Evolutionary conservation across 2,797 vertebrate genomes (phyloP).

Genomic region (Liasis olivaceus): DNA sequence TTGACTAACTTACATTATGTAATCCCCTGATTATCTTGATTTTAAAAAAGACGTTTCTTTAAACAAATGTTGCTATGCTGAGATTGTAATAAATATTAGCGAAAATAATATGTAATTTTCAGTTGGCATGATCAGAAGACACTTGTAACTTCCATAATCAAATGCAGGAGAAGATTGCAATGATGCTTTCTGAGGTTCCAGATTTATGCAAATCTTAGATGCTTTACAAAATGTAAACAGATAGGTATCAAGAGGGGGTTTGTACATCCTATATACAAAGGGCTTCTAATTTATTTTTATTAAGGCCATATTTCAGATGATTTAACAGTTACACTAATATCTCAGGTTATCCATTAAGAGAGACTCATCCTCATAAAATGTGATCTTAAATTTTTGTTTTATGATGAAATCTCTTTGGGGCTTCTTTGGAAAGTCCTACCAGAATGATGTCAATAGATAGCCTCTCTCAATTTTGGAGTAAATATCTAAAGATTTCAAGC

Average conservation of each 20-base stretch:
- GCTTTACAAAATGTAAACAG: constrained; percentile 50
- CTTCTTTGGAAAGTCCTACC: constrained; percentile 31
- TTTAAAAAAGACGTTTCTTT: background rate
- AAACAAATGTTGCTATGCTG: background rate
- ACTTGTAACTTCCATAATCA: background rate
- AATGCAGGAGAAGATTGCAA: background rate
- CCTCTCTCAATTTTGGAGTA: background rate
- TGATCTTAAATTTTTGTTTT: constrained; percentile 48
- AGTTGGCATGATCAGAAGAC: constrained; percentile 14
- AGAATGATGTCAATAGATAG: constrained; percentile 1
- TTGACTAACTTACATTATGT: background rate
- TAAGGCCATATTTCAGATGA: constrained; percentile 47
- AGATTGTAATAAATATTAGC: background rate
- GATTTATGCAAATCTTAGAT: constrained; percentile 42
- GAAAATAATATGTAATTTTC: background rate
- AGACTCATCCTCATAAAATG: constrained; percentile 39
- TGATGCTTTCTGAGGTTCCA: constrained; percentile 25
- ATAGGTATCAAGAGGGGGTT: constrained; percentile 51
- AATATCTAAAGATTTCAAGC: background rate
- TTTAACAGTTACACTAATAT: constrained; percentile 38
- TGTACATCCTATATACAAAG: constrained; percentile 49
- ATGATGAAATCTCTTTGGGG: constrained; percentile 25
- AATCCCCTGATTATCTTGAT: background rate
- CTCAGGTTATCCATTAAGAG: constrained; percentile 47
- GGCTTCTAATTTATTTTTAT: constrained; percentile 47